A percentile compares a stretch with the other conserved stretches of the same genome.
phyloP scores from a whole-genome alignment of 2,888 invertebrate species.

The Agrypnus murinus region DNA sequence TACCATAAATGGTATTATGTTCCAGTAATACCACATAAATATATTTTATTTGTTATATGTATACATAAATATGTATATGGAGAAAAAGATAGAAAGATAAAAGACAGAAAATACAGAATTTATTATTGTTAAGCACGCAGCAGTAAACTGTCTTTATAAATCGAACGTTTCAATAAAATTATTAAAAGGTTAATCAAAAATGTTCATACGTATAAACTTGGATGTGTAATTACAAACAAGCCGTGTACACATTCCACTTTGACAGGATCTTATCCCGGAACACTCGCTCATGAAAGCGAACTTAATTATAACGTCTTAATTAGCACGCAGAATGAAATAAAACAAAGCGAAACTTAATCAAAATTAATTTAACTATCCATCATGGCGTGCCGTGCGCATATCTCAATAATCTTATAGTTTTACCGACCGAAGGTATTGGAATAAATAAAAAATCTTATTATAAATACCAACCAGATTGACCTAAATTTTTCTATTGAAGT shows the following conservation, averaged over 20 bases:
- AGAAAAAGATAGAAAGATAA: too few species aligned
- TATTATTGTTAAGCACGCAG: too few species aligned
- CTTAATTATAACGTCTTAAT: slow-evolving; percentile 28
- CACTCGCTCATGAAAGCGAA: slow-evolving; percentile 18
- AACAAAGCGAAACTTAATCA: slow-evolving; percentile 15
- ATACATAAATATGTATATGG: too few species aligned
- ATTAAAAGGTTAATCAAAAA: slow-evolving; percentile 30
- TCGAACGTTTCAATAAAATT: neutral
- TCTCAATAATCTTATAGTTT: slow-evolving; percentile 12
- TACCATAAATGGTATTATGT: too few species aligned
- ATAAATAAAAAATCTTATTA: neutral
- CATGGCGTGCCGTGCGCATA: slow-evolving; percentile 5
- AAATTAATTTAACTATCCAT: slow-evolving; percentile 24
- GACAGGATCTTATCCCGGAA: slow-evolving; percentile 29
- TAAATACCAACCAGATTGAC: neutral
- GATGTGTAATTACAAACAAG: slow-evolving; percentile 20
- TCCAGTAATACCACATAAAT: too few species aligned
- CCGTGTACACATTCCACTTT: slow-evolving; percentile 13
- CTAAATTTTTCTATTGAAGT: neutral
- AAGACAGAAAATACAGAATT: too few species aligned
- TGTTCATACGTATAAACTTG: slow-evolving; percentile 5
- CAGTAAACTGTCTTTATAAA: too few species aligned
- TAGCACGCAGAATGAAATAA: slow-evolving; percentile 15
- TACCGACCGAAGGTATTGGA: neutral
- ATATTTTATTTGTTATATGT: too few species aligned